Percentiles rank a stretch among this genome's conserved stretches.
Evolutionary conservation across 2,113 vertebrate genomes (phyloP).

Genomic region (Dipodomys ordii): DNA sequence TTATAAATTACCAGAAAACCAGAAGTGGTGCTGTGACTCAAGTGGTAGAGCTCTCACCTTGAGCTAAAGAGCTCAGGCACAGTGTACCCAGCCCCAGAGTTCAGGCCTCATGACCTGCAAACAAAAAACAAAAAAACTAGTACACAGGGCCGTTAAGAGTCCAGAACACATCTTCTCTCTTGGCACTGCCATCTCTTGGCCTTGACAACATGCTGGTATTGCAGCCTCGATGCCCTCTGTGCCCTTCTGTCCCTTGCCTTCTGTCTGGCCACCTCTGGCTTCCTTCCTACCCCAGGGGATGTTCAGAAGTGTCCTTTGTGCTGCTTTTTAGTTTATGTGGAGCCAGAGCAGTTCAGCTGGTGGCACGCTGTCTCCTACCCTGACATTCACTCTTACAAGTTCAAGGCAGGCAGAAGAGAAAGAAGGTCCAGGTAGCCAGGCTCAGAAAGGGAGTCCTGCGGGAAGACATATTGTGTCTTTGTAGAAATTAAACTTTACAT

Average conservation of each 20-base stretch:
- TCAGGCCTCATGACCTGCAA: too few relatives aligned
- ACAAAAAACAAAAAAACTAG: too few relatives aligned
- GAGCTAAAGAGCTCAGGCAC: too few relatives aligned
- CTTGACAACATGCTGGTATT: not conserved
- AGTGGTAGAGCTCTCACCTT: too few relatives aligned
- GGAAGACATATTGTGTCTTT: slow-evolving; percentile 72
- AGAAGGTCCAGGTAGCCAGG: not conserved
- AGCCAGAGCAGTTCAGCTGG: not conserved
- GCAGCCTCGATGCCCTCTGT: not conserved
- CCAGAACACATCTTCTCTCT: not conserved
- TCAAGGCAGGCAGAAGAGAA: not conserved
- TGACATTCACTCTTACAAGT: not conserved
- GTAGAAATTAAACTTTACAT: slow-evolving; percentile 83
- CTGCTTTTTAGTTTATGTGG: not conserved
- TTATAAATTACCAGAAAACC: too few relatives aligned
- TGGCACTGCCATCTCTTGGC: not conserved
- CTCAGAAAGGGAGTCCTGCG: not conserved
- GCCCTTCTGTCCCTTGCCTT: not conserved
- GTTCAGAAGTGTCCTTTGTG: not conserved
- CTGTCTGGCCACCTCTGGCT: not conserved
- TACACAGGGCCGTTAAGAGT: not conserved
- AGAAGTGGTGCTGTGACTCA: too few relatives aligned
- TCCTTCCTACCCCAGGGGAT: not conserved
- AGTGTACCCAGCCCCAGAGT: too few relatives aligned
- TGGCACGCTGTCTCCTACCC: not conserved